phyloP scores from a whole-genome alignment of 30 jellyfish, hydroid and myxozoan species.

The Aurelia aurita region DNA sequence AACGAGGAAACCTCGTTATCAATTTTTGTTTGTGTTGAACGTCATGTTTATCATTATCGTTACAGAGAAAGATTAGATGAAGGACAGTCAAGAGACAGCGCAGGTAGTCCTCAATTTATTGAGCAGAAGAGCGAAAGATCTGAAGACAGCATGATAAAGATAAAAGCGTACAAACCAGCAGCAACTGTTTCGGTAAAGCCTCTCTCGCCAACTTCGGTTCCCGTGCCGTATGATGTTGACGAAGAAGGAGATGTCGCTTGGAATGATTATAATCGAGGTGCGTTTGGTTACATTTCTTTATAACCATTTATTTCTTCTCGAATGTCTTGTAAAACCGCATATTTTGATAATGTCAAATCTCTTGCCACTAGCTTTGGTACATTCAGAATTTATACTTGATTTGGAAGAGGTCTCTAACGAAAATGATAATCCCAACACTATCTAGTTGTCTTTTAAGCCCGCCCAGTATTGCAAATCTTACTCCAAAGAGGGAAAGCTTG shows the following conservation, averaged over 20 bases:
- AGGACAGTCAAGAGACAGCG: background rate
- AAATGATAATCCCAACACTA: too few species aligned
- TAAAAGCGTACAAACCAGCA: conserved; percentile 27
- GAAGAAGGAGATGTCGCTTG: background rate
- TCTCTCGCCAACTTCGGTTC: conserved; percentile 50
- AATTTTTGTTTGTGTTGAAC: too few species aligned
- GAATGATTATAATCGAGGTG: background rate
- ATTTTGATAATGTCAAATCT: too few species aligned
- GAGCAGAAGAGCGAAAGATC: background rate
- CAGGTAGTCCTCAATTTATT: background rate
- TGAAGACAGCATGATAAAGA: conserved; percentile 18
- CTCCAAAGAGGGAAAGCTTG: too few species aligned
- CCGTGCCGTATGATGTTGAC: conserved; percentile 9
- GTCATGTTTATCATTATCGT: background rate
- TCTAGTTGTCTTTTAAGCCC: too few species aligned
- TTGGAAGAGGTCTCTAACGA: too few species aligned
- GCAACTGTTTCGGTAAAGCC: conserved; percentile 45
- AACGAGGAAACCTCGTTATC: too few species aligned
- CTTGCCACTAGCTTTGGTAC: too few species aligned
- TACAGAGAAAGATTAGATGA: background rate
- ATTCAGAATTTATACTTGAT: too few species aligned
- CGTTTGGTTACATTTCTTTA: background rate
- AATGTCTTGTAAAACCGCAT: too few species aligned
- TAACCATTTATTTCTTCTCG: too few species aligned
- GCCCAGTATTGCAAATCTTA: too few species aligned